Conservation (phyloP, 2,113 vertebrate genomes). For the Entomyzon cyanotis region DNA sequence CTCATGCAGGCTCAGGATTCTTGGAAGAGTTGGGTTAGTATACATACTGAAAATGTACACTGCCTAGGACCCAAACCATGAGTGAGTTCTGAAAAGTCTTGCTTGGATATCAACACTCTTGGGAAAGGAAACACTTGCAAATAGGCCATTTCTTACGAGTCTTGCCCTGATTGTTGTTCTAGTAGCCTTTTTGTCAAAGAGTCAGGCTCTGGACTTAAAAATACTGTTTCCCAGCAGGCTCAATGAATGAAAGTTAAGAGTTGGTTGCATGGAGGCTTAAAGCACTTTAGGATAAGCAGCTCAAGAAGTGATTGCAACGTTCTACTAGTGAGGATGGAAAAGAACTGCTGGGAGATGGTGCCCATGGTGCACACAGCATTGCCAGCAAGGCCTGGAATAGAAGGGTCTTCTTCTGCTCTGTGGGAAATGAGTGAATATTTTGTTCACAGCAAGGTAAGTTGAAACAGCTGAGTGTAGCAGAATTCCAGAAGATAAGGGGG, state of each 20-base stretch:
- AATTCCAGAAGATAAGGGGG: not conserved
- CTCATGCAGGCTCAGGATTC: not conserved
- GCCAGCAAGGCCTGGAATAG: not conserved
- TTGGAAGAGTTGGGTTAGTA: not conserved
- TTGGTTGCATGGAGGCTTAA: not conserved
- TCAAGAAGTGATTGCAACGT: not conserved
- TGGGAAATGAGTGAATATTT: not conserved
- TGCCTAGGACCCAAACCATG: not conserved
- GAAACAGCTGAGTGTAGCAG: not conserved
- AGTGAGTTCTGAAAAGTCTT: not conserved
- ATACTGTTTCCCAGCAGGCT: not conserved
- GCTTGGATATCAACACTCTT: not conserved
- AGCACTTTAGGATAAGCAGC: not conserved
- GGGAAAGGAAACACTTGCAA: not conserved
- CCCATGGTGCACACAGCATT: accelerated
- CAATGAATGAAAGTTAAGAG: accelerated
- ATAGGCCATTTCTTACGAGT: not conserved
- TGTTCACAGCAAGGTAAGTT: not conserved
- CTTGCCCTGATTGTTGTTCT: not conserved
- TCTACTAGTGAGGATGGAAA: not conserved
- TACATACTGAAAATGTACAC: not conserved
- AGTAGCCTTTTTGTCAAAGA: not conserved
- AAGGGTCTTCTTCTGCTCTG: not conserved
- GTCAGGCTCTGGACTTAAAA: not conserved
- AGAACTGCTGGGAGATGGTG: not conserved